Conservation (phyloP, 1,140 invertebrate genomes). For the Leucophenga varia region DNA sequence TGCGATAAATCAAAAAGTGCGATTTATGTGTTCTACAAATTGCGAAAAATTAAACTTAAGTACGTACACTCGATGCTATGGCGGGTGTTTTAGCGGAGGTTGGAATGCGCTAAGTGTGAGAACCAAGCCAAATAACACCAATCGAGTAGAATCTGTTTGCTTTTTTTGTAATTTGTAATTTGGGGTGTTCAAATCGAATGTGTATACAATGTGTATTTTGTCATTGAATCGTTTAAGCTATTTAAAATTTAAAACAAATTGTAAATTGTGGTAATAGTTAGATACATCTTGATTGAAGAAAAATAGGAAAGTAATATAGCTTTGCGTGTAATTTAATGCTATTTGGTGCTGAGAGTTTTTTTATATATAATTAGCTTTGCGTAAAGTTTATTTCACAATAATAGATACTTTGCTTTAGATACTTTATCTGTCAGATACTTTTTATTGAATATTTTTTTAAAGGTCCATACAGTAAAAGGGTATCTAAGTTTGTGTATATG, state of each 20-base stretch:
- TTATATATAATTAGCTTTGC: too few species aligned
- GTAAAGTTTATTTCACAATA: too few species aligned
- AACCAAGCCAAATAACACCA: slow-evolving; percentile 1
- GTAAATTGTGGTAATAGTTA: slow-evolving; percentile 54
- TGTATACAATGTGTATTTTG: slow-evolving; percentile 13
- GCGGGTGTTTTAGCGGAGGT: not conserved
- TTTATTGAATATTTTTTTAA: too few species aligned
- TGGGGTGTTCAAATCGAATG: slow-evolving; percentile 10
- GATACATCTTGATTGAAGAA: too few species aligned
- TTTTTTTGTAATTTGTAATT: slow-evolving; percentile 18
- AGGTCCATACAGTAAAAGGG: too few species aligned
- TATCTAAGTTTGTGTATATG: too few species aligned
- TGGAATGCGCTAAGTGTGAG: slow-evolving; percentile 35
- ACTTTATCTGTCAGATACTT: too few species aligned
- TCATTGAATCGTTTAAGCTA: slow-evolving; percentile 50
- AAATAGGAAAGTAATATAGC: too few species aligned
- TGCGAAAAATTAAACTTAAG: slow-evolving; percentile 55
- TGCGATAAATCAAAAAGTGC: slow-evolving; percentile 54
- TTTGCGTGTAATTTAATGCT: too few species aligned
- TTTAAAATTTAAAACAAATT: slow-evolving; percentile 53
- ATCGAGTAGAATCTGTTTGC: not conserved
- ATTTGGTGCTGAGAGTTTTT: too few species aligned
- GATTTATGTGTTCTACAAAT: slow-evolving; percentile 54
- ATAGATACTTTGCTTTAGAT: too few species aligned
- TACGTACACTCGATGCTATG: slow-evolving; percentile 18